Evolutionary conservation across 2,797 vertebrate species (phyloP).

Genomic region (Delichon dasypus): DNA sequence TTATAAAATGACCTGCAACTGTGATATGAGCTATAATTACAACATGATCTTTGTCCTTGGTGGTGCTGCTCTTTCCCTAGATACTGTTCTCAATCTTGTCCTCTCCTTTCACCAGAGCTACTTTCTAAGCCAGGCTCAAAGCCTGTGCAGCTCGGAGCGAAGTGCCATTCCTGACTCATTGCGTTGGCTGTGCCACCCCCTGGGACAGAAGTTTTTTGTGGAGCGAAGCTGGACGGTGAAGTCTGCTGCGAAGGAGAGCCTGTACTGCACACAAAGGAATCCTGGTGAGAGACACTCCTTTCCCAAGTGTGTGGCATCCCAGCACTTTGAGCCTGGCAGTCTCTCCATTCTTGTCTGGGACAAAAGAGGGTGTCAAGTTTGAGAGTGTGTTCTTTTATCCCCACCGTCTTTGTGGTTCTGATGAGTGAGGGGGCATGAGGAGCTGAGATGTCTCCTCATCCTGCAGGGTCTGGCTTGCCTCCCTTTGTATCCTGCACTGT

Average conservation of each 20-base stretch:
- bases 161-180: slow-evolving; percentile 86
- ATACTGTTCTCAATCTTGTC: not conserved
- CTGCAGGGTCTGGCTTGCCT: not conserved
- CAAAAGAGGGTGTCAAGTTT: not conserved
- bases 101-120: slow-evolving; percentile 81
- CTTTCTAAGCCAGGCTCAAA: slow-evolving; percentile 88
- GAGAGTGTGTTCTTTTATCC: not conserved
- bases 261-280: slow-evolving; percentile 90
- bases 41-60: not conserved
- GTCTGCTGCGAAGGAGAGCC: slow-evolving; percentile 81
- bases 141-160: slow-evolving; percentile 80
- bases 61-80: not conserved
- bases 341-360: not conserved
- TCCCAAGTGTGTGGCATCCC: not conserved
- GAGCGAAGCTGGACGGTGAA: slow-evolving; percentile 94
- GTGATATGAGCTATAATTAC: not conserved
- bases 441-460: not conserved
- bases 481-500: not conserved
- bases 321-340: not conserved
- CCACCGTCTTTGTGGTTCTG: not conserved
- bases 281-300: slow-evolving; percentile 74
- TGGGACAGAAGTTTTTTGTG: slow-evolving; percentile 94
- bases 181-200: slow-evolving; percentile 93
- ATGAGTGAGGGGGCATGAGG: not conserved
- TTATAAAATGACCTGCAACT: not conserved